phyloP scores from a whole-genome alignment of 2,797 vertebrate genomes.

The Nyctalus aviator region DNA sequence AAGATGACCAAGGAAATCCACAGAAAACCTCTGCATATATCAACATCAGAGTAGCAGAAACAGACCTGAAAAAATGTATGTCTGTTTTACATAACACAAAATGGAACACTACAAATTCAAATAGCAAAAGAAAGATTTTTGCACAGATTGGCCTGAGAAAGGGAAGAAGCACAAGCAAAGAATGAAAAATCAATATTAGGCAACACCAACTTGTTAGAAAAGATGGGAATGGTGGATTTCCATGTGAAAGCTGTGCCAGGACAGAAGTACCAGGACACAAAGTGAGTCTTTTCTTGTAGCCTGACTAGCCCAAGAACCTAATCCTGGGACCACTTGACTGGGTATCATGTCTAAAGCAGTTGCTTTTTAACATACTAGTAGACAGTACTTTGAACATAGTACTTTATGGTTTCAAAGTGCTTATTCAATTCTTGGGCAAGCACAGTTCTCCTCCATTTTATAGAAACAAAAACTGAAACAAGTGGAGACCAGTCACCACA shows the following conservation, averaged over 20 bases:
- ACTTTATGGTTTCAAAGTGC: not conserved
- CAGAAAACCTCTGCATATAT: slow-evolving; percentile 94
- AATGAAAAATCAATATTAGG: slow-evolving; percentile 69
- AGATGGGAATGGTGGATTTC: slow-evolving; percentile 91
- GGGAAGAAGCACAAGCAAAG: too few relatives aligned
- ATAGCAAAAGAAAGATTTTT: slow-evolving; percentile 96
- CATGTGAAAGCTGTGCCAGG: slow-evolving; percentile 96
- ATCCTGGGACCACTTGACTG: not conserved
- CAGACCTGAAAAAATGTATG: slow-evolving; percentile 90
- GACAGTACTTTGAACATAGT: not conserved
- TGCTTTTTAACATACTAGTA: not conserved
- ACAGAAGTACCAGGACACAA: slow-evolving; percentile 96
- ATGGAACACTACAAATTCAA: slow-evolving; percentile 95
- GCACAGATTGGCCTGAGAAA: slow-evolving; percentile 88
- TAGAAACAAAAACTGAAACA: slow-evolving; percentile 6
- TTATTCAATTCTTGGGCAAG: not conserved
- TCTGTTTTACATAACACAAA: slow-evolving; percentile 95
- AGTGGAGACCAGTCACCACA: not conserved
- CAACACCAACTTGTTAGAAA: slow-evolving; percentile 88
- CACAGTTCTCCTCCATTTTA: slow-evolving; percentile 14
- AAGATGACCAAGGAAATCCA: slow-evolving; percentile 92
- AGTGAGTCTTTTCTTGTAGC: slow-evolving; percentile 83
- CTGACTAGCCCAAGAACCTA: not conserved
- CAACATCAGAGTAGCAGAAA: slow-evolving; percentile 92
- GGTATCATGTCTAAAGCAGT: not conserved